Percentiles rank a stretch among this genome's conserved stretches.
phyloP scores from a whole-genome alignment of 2,113 vertebrate genomes.

The Turdus rufiventris region DNA sequence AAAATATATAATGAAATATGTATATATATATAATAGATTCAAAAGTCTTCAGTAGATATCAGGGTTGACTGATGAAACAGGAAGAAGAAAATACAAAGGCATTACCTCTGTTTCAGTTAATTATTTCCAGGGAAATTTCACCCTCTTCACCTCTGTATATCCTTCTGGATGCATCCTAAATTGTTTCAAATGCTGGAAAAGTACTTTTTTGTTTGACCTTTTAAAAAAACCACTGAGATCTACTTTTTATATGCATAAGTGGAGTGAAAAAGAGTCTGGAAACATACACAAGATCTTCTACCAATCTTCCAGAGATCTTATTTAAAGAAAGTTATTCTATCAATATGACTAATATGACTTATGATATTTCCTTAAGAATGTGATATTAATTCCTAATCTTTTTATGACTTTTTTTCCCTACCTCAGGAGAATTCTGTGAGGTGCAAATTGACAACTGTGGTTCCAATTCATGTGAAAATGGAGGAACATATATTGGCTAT shows the following conservation, averaged over 20 bases:
- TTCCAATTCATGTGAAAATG: constrained; percentile 75
- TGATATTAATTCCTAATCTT: not conserved
- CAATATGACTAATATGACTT: not conserved
- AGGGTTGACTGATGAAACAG: not conserved
- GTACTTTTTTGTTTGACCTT: not conserved
- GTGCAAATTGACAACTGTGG: constrained; percentile 70
- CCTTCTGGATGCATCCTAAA: not conserved
- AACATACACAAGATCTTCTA: not conserved
- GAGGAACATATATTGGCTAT: constrained; percentile 71
- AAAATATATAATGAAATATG: not conserved
- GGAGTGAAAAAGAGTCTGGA: not conserved
- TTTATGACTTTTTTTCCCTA: not conserved
- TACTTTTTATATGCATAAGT: not conserved
- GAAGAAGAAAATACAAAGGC: not conserved
- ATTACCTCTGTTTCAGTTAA: not conserved
- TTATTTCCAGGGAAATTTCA: not conserved
- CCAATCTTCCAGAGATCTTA: not conserved
- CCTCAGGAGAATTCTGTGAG: constrained; percentile 74
- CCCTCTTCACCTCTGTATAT: not conserved
- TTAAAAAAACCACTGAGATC: not conserved
- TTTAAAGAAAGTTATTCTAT: not conserved
- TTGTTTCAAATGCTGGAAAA: not conserved
- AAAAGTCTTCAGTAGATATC: not conserved
- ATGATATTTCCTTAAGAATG: rapidly evolving
- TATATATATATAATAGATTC: not conserved